These are phyloP conservation scores for Cromileptes altivelis DNA, from an alignment of 2,113 vertebrate genomes.

Conservation along the genomic window DNA sequence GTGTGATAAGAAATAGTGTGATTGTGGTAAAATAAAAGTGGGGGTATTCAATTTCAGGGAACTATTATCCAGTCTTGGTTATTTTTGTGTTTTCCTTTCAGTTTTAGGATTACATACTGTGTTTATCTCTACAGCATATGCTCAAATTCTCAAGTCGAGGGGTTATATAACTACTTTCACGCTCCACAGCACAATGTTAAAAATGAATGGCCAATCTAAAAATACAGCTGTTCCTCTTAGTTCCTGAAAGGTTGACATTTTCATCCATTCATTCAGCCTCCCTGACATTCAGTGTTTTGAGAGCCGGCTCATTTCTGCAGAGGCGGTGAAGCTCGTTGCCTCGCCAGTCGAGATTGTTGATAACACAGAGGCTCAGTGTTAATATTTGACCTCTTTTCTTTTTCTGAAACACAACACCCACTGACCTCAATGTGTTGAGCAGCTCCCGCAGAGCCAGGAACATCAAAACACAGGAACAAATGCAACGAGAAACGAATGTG, in stretches of 20 bases:
- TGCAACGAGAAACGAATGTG: constrained; percentile 9
- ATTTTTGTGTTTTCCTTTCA: constrained; percentile 11
- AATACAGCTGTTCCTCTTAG: constrained; percentile 32
- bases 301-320: constrained; percentile 21
- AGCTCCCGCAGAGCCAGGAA: constrained; percentile 47
- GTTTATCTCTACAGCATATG: neutral
- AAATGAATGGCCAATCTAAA: constrained; percentile 68
- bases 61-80: neutral
- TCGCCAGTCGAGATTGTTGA: constrained; percentile 49
- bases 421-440: constrained; percentile 66
- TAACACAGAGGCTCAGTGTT: constrained; percentile 61
- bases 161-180: constrained; percentile 40
- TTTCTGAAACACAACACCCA: constrained; percentile 66
- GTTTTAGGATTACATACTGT: neutral
- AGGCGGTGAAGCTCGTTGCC: constrained; percentile 32
- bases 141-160: neutral
- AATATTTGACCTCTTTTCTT: constrained; percentile 72
- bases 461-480: constrained; percentile 49
- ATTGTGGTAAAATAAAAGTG: constrained; percentile 17
- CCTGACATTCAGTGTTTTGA: constrained; percentile 20
- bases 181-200: constrained; percentile 47
- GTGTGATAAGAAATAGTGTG: neutral
- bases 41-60: neutral
- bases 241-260: constrained; percentile 39
- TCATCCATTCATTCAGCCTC: constrained; percentile 23